Evolutionary conservation across 2,113 vertebrate genomes (phyloP).

Genomic region (Physeter macrocephalus): DNA sequence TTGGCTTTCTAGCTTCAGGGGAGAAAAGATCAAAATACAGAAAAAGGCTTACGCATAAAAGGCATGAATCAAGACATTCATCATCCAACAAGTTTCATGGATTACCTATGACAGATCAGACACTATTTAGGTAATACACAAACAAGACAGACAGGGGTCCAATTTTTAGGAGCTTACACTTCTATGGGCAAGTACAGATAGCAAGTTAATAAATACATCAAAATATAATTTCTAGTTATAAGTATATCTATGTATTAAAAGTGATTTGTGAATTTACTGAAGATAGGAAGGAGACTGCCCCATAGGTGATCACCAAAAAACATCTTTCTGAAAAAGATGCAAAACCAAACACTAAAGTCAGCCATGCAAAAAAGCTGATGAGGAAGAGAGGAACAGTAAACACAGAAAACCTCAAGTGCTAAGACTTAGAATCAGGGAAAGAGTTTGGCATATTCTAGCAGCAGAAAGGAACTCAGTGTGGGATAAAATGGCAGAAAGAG

Average conservation of each 20-base stretch:
- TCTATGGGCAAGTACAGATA: background rate
- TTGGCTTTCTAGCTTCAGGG: background rate
- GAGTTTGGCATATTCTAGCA: background rate
- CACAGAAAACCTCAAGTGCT: background rate
- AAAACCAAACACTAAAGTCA: background rate
- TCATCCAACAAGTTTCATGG: background rate
- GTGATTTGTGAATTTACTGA: background rate
- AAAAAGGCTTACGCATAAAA: background rate
- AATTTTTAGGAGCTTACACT: background rate
- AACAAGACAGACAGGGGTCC: background rate
- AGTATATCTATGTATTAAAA: background rate
- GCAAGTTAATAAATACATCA: background rate
- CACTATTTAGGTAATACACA: background rate
- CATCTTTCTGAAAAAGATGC: background rate
- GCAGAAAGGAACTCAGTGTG: background rate
- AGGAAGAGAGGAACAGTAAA: background rate
- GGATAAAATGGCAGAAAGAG: background rate
- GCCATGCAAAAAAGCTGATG: background rate
- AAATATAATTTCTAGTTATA: background rate
- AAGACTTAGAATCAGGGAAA: background rate
- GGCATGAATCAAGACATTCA: background rate
- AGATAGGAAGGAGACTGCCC: background rate
- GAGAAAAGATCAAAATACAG: background rate
- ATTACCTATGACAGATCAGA: background rate
- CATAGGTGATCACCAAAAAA: background rate